Percentiles rank a stretch among this genome's conserved stretches.
phyloP scores from a whole-genome alignment of 1,140 invertebrate genomes.

The Trachymyrmex cornetzi region DNA sequence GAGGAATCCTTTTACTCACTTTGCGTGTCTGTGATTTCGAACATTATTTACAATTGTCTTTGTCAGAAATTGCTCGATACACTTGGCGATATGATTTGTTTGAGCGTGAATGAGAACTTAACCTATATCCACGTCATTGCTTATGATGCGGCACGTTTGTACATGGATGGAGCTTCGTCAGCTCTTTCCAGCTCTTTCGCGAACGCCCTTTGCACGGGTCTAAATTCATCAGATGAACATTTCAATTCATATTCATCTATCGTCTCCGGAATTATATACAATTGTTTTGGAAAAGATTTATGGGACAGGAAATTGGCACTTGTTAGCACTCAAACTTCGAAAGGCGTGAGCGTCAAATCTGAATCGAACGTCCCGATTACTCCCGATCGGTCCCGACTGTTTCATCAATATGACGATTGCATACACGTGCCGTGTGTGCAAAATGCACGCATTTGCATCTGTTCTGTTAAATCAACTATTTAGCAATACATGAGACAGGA shows the following conservation, averaged over 20 bases:
- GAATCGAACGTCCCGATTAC: not conserved
- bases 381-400: not conserved
- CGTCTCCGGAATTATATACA: not conserved
- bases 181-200: not conserved
- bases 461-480: not conserved
- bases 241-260: not conserved
- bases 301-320: not conserved
- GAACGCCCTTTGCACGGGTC: not conserved
- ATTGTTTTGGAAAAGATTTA: not conserved
- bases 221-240: not conserved
- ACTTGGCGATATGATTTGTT: slow-evolving; percentile 31
- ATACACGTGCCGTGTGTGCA: not conserved
- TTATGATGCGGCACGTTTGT: slow-evolving; percentile 57
- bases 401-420: not conserved
- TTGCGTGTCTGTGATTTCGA: slow-evolving; percentile 91
- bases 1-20: slow-evolving; percentile 87
- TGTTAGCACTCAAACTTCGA: not conserved
- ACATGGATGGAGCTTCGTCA: slow-evolving; percentile 13
- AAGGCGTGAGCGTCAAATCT: not conserved
- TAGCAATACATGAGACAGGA: not conserved
- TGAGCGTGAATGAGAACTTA: slow-evolving; percentile 73
- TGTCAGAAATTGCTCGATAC: not conserved
- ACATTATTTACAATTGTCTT: slow-evolving; percentile 86
- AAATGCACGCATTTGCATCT: not conserved
- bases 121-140: slow-evolving; percentile 86